Base-by-base conservation (phyloP, 37 sponge, comb jelly and placozoan species). In the Dysidea cf. avara region DNA sequence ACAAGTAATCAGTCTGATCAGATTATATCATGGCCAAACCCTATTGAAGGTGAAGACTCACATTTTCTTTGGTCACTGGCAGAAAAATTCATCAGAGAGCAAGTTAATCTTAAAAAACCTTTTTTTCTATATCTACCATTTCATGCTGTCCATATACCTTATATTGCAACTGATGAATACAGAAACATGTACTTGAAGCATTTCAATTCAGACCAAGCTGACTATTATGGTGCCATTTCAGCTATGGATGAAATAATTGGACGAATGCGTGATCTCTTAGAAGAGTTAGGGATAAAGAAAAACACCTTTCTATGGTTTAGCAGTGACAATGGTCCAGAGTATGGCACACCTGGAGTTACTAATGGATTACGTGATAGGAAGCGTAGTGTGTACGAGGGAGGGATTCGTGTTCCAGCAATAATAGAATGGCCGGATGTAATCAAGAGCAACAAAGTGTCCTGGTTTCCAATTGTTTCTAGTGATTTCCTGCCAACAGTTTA, bases 281-380 rank as follows among this genome's bases (percentile, higher is more conserved):
- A 53, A 36, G 65, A 72, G 12, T 71, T 64, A 38, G 73, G 71
- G 30, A 43, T 85, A 26, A 28, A 24, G 2, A 52, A 85, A 74
- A 85, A 85, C 56, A 85, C 86, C 0, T 66, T 85, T 74, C 48
- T 85, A 34, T 85, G 86, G 79, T 85, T 85, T 57, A 61, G 75
- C 4, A 85, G 80, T 72, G 86, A 85, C 54, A 85, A 85, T 29
- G 79, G 86, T 11, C 86, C 86, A 13, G 61, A 20, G 11, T 32
- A 29, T 22, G 48, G 61, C 7, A 53, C 74, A 22, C 86, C 86
- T 7, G 86, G 86, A 3, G 24, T 21, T 28, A 78, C 86, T 14
- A 35, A 38, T 29, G 75, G 75, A 39, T 72, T 79, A 28, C 29
- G 80, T 33, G 86, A 80, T 12, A 31, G 80, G 20, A 85, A 85